Evolutionary conservation across 2,113 vertebrate genomes (phyloP).

Genomic region (Lucifuga dentata): DNA sequence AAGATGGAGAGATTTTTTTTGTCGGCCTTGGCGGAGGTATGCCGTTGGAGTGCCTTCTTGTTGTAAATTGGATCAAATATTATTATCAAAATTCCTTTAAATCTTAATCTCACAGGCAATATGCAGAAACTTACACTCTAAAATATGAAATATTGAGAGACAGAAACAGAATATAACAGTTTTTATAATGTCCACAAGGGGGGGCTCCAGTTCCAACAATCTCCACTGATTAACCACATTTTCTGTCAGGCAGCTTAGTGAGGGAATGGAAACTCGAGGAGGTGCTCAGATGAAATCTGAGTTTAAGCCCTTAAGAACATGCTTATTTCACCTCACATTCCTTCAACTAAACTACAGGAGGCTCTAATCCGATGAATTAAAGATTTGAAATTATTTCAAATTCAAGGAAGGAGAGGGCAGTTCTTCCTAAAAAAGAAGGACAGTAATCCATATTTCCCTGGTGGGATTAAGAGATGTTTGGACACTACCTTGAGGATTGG

Average conservation of each 20-base stretch:
- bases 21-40: no score
- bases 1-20: no score
- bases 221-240: slow-evolving; percentile 1
- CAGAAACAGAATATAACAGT: neutral
- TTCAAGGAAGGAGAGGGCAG: slow-evolving; percentile 31
- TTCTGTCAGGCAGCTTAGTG: slow-evolving; percentile 38
- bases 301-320: slow-evolving; percentile 55
- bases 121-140: no score
- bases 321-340: slow-evolving; percentile 69
- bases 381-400: slow-evolving; percentile 49
- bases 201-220: slow-evolving; percentile 34
- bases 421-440: slow-evolving; percentile 58
- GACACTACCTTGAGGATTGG: slow-evolving; percentile 94
- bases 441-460: slow-evolving; percentile 62
- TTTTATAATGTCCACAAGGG: slow-evolving; percentile 53
- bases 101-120: no score
- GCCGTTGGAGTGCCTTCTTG: no score
- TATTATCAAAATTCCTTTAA: no score
- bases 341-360: slow-evolving; percentile 33
- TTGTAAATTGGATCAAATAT: no score
- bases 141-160: no score
- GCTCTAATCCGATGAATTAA: slow-evolving; percentile 61
- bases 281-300: slow-evolving; percentile 47
- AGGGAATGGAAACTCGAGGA: slow-evolving; percentile 59
- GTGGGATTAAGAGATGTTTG: slow-evolving; percentile 37